Base-by-base conservation (phyloP, 35 echinoderm and acorn worm genomes). In the Holothuria glaberrima region DNA sequence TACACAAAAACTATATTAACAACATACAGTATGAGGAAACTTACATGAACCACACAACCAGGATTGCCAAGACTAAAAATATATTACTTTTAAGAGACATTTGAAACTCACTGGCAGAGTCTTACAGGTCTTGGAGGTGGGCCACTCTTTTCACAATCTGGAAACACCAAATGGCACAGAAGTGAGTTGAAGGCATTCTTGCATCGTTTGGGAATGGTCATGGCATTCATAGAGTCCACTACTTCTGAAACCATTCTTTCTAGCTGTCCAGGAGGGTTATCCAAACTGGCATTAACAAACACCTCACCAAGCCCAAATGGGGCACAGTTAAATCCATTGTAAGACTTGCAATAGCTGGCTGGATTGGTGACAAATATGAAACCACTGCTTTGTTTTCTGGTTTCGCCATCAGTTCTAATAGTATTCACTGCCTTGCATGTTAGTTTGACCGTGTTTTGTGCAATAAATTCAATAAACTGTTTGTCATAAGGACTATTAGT, bases 291-390 rank as follows among this genome's bases (percentile, higher is more conserved):
- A 61, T 84, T 84, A 28, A 84, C 57, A 33, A 84, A 84, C 0
- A 84, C 80, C 0, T 29, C 12, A 33, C 80, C 80, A 30, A 84
- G 57, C 41, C 16, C 57, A 33, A 29, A 63, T 12, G 54, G 57
- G 46, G 48, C 46, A 30, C 80, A 84, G 80, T 84, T 84, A 46
- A 58, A 84, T 21, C 80, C 80, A 31, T 84, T 84, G 80, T 84
- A 84, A 16, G 21, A 21, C 33, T 84, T 84, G 33, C 80, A 84
- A 46, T 84, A 84, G 56, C 56, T 61, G 2, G n/a, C 22, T 18
- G 80, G 80, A 29, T 84, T 61, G 26, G 80, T 84, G 26, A 84
- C 80, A 27, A 56, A 84, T n/a, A 84, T 84, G 54, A 61, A 48
- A 6, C 80, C 80, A 27, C 54, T 84, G 80, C 80, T 84, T 54